Evolutionary conservation across 2,113 vertebrate species (phyloP).

Genomic region (Urocolius indicus): DNA sequence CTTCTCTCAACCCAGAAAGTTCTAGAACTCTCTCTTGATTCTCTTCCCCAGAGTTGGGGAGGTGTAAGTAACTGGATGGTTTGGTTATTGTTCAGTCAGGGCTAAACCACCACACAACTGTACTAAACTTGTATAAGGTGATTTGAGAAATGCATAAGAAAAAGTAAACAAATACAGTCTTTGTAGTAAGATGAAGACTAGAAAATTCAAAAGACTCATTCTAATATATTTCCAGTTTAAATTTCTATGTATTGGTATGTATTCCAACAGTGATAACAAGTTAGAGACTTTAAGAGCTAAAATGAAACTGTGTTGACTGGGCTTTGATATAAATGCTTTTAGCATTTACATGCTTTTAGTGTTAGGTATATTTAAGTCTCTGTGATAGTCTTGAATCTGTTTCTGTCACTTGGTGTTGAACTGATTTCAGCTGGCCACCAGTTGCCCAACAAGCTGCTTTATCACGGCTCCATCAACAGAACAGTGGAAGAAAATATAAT

Average conservation of each 20-base stretch:
- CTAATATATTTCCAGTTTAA: neutral
- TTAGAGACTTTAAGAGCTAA: neutral
- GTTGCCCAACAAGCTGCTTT: neutral
- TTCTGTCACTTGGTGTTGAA: neutral
- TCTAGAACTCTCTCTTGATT: too few relatives aligned
- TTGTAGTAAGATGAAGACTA: neutral
- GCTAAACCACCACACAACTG: too few relatives aligned
- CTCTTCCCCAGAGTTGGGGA: too few relatives aligned
- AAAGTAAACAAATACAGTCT: neutral
- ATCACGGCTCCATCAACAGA: neutral
- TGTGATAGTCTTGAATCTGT: neutral
- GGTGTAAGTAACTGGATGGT: too few relatives aligned
- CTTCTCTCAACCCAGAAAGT: too few relatives aligned
- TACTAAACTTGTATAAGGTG: too few relatives aligned
- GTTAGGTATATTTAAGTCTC: too few relatives aligned
- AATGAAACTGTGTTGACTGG: neutral
- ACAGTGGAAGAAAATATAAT: fast-evolving
- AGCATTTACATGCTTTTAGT: too few relatives aligned
- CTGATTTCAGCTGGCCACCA: neutral
- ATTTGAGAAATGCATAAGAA: neutral
- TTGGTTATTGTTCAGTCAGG: too few relatives aligned
- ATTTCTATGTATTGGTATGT: neutral
- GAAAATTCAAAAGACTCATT: neutral
- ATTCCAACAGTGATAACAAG: neutral
- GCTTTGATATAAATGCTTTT: neutral